These are phyloP conservation scores for Phania funesta DNA, from an alignment of 2,888 invertebrate species.

Conservation along the genomic window DNA sequence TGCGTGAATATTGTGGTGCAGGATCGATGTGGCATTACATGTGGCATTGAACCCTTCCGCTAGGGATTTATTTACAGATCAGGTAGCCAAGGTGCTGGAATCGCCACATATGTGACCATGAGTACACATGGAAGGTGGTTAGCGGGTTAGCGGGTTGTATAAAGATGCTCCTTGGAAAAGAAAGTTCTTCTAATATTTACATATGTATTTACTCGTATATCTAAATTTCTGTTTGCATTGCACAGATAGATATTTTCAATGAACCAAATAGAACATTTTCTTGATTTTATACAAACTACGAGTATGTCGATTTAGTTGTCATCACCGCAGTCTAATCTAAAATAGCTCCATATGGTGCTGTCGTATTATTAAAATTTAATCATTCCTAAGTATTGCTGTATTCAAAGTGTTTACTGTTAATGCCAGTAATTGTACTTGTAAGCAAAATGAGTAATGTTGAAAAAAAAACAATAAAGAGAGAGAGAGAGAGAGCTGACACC, in stretches of 20 bases:
- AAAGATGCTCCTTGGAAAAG: too few species aligned
- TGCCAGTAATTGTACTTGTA: not conserved
- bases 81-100: too few species aligned
- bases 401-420: slow-evolving; percentile 27
- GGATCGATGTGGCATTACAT: too few species aligned
- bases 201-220: too few species aligned
- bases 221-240: not conserved
- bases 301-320: slow-evolving; percentile 2
- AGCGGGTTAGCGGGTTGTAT: too few species aligned
- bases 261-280: slow-evolving; percentile 49
- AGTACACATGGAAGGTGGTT: too few species aligned
- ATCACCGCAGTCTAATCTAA: slow-evolving; percentile 10
- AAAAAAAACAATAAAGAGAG: not conserved
- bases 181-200: too few species aligned
- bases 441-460: slow-evolving; percentile 12
- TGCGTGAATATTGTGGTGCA: too few species aligned
- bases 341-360: slow-evolving; percentile 48
- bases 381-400: slow-evolving; percentile 27
- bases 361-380: slow-evolving; percentile 42
- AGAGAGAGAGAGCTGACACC: slow-evolving; percentile 32
- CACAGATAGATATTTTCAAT: slow-evolving; percentile 23
- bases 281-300: slow-evolving; percentile 52
- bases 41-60: too few species aligned
- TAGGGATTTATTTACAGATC: too few species aligned
- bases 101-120: too few species aligned